Conservation (phyloP, 2,113 vertebrate species). For the Archilochus colubris region DNA sequence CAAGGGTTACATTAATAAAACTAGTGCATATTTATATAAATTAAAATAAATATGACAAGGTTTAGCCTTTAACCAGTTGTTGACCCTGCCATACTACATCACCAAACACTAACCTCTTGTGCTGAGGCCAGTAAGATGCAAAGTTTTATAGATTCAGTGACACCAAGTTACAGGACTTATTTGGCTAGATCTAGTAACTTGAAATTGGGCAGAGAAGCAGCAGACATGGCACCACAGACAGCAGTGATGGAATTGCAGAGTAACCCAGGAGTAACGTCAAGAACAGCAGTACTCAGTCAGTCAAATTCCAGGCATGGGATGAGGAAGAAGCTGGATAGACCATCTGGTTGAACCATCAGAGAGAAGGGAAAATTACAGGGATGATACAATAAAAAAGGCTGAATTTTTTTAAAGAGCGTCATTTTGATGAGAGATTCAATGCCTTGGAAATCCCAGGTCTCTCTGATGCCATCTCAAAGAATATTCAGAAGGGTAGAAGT, state of each 20-base stretch:
- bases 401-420: not conserved
- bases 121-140: not conserved
- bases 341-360: not conserved
- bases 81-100: not conserved
- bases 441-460: not conserved
- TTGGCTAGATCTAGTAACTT: not conserved
- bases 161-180: not conserved
- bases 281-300: not conserved
- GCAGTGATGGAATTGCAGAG: not conserved
- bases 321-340: not conserved
- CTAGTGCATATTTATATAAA: not conserved
- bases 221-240: not conserved
- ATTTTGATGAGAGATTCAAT: not conserved
- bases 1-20: not conserved
- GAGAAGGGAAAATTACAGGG: not conserved
- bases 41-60: not conserved
- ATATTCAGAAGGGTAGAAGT: rapidly evolving
- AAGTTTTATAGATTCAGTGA: not conserved
- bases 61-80: not conserved
- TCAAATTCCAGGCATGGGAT: not conserved
- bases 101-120: not conserved
- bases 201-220: not conserved
- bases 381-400: not conserved
- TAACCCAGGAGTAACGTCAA: not conserved
- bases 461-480: not conserved